These are phyloP conservation scores for Augochlora pura DNA, from an alignment of 1,140 invertebrate species.

Conservation along the genomic window DNA sequence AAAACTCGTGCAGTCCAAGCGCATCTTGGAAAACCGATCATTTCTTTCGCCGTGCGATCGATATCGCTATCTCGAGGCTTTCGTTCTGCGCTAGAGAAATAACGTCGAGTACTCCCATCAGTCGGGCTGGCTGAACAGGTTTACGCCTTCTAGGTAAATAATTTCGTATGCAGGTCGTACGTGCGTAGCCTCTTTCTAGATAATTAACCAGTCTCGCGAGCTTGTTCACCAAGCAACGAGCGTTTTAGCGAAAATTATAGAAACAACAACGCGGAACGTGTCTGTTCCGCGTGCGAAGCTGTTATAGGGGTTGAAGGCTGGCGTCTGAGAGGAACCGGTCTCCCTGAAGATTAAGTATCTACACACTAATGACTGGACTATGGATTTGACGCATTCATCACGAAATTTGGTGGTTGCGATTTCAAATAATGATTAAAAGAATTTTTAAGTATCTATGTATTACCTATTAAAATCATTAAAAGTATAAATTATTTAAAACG, in stretches of 20 bases:
- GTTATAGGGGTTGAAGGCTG: no score
- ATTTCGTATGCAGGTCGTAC: slow-evolving; percentile 51
- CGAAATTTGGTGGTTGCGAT: no score
- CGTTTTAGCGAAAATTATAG: background rate
- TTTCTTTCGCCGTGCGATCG: background rate
- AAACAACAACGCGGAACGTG: background rate
- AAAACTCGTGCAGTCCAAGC: background rate
- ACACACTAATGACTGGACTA: no score
- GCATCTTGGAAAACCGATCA: background rate
- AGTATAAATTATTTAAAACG: no score
- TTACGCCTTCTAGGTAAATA: slow-evolving; percentile 34
- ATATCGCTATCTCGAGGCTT: background rate
- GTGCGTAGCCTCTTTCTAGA: slow-evolving; percentile 21
- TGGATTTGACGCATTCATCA: no score
- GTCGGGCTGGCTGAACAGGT: background rate
- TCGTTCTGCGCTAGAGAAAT: background rate
- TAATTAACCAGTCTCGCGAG: background rate
- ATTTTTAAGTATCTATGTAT: no score
- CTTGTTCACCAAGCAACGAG: background rate
- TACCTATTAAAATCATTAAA: no score
- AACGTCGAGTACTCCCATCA: background rate
- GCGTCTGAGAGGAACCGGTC: no score
- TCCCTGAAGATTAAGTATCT: no score
- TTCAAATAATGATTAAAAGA: no score
- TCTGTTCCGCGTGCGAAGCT: no score